phyloP scores from a whole-genome alignment of 92 coral and sea anemone genomes.

The Desmophyllum pertusum region DNA sequence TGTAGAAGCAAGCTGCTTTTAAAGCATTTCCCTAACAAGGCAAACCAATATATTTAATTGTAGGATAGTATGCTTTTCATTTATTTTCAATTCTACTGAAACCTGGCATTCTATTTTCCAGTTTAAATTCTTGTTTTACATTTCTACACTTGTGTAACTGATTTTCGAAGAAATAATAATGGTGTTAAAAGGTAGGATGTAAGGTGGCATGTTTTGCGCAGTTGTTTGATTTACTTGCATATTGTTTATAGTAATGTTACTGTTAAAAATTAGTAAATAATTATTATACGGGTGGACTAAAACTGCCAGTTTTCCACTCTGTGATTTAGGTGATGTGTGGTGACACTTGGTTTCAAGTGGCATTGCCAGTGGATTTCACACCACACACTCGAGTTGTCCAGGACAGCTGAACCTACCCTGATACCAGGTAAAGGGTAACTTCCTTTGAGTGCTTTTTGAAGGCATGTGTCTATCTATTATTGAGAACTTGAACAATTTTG shows the following conservation, averaged over 20 bases:
- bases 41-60: too few species aligned
- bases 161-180: neutral
- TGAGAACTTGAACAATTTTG: neutral
- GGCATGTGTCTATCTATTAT: neutral
- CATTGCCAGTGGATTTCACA: slow-evolving; percentile 46
- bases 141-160: neutral
- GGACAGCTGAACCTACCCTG: slow-evolving; percentile 18
- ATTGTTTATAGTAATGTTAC: neutral
- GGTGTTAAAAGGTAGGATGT: neutral
- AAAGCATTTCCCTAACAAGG: too few species aligned
- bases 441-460: too few species aligned
- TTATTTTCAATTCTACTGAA: too few species aligned
- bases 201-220: neutral
- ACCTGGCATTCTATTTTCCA: neutral
- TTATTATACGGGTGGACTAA: slow-evolving; percentile 51
- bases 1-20: neutral
- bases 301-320: slow-evolving; percentile 42
- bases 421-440: slow-evolving; percentile 24
- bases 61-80: too few species aligned
- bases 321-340: slow-evolving; percentile 48
- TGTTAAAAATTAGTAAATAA: neutral
- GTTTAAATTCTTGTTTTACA: neutral
- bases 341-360: slow-evolving; percentile 51
- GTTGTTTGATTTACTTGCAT: neutral
- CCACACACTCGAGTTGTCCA: slow-evolving; percentile 24